Percentiles rank a stretch among this genome's conserved stretches.
Conservation (phyloP, 2,888 invertebrate species). For the Parthenolecanium corni region DNA sequence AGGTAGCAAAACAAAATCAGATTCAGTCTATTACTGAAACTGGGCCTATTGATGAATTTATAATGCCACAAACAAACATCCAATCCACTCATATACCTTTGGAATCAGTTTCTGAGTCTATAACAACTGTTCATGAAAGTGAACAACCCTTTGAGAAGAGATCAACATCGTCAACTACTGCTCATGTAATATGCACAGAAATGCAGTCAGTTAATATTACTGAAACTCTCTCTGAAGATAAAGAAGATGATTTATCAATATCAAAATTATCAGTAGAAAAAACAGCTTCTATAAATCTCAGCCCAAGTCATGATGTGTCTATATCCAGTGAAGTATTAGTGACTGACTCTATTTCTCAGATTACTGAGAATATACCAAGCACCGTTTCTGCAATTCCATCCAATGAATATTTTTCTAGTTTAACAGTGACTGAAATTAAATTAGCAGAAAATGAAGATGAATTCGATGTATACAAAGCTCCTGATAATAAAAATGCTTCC, state of each 20-base stretch:
- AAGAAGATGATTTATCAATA: constrained; percentile 11
- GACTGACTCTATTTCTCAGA: constrained; percentile 33
- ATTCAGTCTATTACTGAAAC: neutral
- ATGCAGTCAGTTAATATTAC: constrained; percentile 37
- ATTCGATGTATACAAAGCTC: neutral
- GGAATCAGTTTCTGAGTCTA: constrained; percentile 32
- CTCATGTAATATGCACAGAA: constrained; percentile 39
- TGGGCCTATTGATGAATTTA: constrained; percentile 6
- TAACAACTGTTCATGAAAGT: constrained; percentile 35
- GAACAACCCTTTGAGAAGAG: constrained; percentile 32
- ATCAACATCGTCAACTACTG: constrained; percentile 34
- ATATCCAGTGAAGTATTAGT: constrained; percentile 39
- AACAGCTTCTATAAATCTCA: constrained; percentile 40
- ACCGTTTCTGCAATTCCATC: neutral
- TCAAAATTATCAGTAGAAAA: constrained; percentile 45
- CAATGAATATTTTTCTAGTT: neutral
- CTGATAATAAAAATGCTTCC: constrained; percentile 35
- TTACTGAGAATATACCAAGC: constrained; percentile 33
- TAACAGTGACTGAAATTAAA: constrained; percentile 13
- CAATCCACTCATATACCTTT: constrained; percentile 2
- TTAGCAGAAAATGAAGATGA: constrained; percentile 47
- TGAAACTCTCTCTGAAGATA: constrained; percentile 40
- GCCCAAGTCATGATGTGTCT: constrained; percentile 38
- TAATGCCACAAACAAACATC: neutral
- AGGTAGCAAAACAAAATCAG: constrained; percentile 33